These are phyloP conservation scores for Xylota segnis DNA, from an alignment of 2,888 invertebrate species.

Conservation along the genomic window DNA sequence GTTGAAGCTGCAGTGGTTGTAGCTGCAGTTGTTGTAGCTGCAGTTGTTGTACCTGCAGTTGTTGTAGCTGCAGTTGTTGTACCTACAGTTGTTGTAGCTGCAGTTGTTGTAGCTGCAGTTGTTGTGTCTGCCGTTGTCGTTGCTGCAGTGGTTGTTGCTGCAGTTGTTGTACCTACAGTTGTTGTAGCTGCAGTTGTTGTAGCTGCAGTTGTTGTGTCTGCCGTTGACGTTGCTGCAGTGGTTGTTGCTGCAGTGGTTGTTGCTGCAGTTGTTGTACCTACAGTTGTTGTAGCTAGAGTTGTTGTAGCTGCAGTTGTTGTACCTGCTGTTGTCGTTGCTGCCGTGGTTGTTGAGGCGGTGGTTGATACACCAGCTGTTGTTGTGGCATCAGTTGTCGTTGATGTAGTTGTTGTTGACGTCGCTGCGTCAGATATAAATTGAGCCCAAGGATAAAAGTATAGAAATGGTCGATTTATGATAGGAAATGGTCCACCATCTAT, in stretches of 20 bases:
- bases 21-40: neutral
- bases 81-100: conserved; percentile 7
- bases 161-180: no score
- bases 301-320: neutral
- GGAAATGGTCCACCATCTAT: conserved; percentile 20
- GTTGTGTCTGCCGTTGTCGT: conserved; percentile 30
- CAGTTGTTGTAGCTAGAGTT: neutral
- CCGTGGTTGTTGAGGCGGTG: neutral
- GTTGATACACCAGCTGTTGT: no score
- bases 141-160: no score
- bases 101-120: conserved; percentile 7
- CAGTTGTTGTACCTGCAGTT: neutral
- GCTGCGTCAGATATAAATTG: conserved; percentile 11
- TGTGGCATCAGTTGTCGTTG: conserved; percentile 7
- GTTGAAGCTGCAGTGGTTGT: no score
- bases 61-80: conserved; percentile 35
- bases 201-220: conserved; percentile 71
- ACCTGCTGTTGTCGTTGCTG: neutral
- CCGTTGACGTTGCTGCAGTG: conserved; percentile 18
- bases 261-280: neutral
- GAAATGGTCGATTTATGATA: conserved; percentile 2
- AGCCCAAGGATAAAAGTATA: conserved; percentile 8
- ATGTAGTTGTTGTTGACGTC: neutral
- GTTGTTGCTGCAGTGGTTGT: no score
- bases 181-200: conserved; percentile 22